Evolutionary conservation across 2,113 vertebrate species (phyloP).

Genomic region (Dipodomys ordii): DNA sequence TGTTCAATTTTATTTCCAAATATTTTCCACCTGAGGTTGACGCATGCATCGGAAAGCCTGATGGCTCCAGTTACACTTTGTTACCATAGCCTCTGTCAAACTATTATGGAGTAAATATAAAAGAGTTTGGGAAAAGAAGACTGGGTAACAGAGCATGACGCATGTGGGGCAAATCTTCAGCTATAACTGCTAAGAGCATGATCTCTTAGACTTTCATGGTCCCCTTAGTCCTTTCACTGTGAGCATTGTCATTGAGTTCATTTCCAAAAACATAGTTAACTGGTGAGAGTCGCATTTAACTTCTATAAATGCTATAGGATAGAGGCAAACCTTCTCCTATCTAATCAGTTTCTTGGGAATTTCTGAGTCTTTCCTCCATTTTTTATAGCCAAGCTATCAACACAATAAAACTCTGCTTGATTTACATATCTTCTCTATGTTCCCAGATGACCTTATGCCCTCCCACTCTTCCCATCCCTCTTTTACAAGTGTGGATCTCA

Average conservation of each 20-base stretch:
- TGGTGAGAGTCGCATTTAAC: not conserved
- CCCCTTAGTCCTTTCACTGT: not conserved
- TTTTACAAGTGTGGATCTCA: not conserved
- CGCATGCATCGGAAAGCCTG: fast-evolving
- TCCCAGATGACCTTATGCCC: not conserved
- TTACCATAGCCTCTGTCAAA: not conserved
- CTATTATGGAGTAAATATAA: not conserved
- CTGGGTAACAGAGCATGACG: not conserved
- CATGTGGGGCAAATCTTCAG: not conserved
- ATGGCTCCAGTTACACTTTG: not conserved
- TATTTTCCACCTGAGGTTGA: not conserved
- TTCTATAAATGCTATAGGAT: not conserved
- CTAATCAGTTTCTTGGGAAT: not conserved
- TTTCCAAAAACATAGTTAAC: not conserved
- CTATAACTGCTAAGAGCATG: not conserved
- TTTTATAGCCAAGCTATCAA: not conserved
- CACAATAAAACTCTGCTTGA: not conserved
- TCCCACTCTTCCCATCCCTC: not conserved
- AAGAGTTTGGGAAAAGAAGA: not conserved
- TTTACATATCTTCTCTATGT: fast-evolving
- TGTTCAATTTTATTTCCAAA: not conserved
- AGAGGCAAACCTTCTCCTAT: too few species aligned
- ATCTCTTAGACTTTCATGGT: not conserved
- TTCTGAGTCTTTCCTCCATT: not conserved
- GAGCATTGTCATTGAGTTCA: not conserved